Evolutionary conservation across 2,113 vertebrate species (phyloP).

Genomic region (Pseudopodoces humilis): DNA sequence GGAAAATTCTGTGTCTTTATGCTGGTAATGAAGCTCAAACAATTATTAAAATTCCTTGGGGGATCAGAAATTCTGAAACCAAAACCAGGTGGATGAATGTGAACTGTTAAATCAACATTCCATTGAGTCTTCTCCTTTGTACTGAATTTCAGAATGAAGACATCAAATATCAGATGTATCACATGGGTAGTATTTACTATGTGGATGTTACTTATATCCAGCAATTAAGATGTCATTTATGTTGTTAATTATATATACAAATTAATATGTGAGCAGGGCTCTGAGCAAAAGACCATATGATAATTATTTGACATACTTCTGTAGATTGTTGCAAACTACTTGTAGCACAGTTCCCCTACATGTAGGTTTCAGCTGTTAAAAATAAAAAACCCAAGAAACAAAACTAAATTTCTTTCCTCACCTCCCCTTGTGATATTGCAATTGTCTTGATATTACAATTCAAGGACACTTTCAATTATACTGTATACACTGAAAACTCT

Average conservation of each 20-base stretch:
- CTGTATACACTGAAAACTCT: neutral
- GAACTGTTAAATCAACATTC: neutral
- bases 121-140: fast-evolving
- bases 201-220: neutral
- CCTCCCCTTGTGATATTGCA: neutral
- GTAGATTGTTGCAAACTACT: neutral
- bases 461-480: neutral
- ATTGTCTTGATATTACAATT: neutral
- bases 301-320: neutral
- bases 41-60: neutral
- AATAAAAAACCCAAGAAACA: neutral
- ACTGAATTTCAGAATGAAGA: neutral
- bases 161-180: neutral
- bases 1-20: neutral
- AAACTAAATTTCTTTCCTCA: neutral
- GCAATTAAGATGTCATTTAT: neutral
- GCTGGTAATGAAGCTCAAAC: neutral
- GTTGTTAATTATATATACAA: neutral
- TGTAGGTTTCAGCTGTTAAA: neutral
- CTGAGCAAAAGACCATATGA: neutral
- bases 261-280: neutral
- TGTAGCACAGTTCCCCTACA: neutral
- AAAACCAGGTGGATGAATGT: neutral
- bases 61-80: neutral
- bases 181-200: neutral